Percentiles rank a stretch among this genome's conserved stretches.
These are phyloP conservation scores for Pagrus major DNA, from an alignment of 2,113 vertebrate species.

Conservation along the genomic window DNA sequence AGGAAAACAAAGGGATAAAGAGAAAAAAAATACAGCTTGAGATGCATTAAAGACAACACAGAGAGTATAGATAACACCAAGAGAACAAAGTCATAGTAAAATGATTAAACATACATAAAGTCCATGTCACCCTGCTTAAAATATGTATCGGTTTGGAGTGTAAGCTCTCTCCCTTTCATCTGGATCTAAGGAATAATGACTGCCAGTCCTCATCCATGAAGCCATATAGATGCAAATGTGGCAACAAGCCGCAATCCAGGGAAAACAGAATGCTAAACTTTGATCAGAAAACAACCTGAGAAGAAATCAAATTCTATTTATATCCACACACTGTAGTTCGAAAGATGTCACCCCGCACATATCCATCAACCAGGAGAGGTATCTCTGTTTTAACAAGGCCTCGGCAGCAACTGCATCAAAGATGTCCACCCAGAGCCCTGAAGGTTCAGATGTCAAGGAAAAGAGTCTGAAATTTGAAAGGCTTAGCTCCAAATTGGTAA, in stretches of 20 bases:
- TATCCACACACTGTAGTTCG: not conserved
- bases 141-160: constrained; percentile 25
- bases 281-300: not conserved
- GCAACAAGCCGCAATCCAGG: not conserved
- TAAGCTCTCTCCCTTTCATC: not conserved
- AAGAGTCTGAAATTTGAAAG: constrained; percentile 1
- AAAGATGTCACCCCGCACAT: not conserved
- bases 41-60: constrained; percentile 1
- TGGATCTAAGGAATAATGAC: constrained; percentile 24
- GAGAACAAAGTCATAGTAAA: constrained; percentile 3
- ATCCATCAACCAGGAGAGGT: not conserved
- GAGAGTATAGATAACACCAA: constrained; percentile 4
- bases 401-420: not conserved
- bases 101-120: constrained; percentile 18
- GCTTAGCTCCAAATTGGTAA: not conserved
- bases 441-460: constrained; percentile 20
- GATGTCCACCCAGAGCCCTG: not conserved
- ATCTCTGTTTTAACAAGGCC: not conserved
- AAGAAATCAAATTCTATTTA: not conserved
- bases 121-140: not conserved
- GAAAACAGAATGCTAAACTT: constrained; percentile 6
- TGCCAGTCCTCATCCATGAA: constrained; percentile 29
- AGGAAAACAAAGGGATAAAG: not conserved
- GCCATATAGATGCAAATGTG: constrained; percentile 52
- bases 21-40: not conserved